phyloP scores from a whole-genome alignment of 2,888 invertebrate genomes.

The Abscondita cerata region DNA sequence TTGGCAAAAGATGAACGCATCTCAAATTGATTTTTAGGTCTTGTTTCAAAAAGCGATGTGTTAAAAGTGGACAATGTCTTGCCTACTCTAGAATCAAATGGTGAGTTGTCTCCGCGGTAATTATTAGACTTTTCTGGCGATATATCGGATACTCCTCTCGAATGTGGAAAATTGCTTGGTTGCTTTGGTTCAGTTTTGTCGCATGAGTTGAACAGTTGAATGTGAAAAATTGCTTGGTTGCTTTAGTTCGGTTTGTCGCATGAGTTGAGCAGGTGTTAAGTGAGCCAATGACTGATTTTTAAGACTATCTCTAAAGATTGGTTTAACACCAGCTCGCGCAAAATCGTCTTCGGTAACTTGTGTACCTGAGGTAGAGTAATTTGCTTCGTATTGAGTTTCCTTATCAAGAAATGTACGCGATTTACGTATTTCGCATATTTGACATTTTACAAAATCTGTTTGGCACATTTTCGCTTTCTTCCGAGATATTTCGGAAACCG shows the following conservation, averaged over 20 bases:
- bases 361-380: slow-evolving; percentile 48
- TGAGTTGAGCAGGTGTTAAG: slow-evolving; percentile 56
- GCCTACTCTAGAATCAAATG: neutral
- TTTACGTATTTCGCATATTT: slow-evolving; percentile 50
- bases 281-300: slow-evolving; percentile 54
- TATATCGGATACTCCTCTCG: neutral
- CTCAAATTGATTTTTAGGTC: neutral
- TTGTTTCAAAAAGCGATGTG: no score
- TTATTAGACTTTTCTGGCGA: neutral
- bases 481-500: slow-evolving; percentile 9
- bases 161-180: neutral
- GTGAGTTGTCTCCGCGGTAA: neutral
- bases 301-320: slow-evolving; percentile 41
- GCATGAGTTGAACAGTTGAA: slow-evolving; percentile 50
- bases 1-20: neutral
- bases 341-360: slow-evolving; percentile 54
- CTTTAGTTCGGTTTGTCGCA: slow-evolving; percentile 26
- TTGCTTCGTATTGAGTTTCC: slow-evolving; percentile 44
- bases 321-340: slow-evolving; percentile 37
- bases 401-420: slow-evolving; percentile 39
- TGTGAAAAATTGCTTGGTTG: neutral
- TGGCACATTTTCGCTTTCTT: slow-evolving; percentile 41
- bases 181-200: neutral
- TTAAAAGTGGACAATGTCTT: no score
- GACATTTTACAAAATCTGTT: slow-evolving; percentile 47